Base-by-base conservation (phyloP, 2,888 invertebrate species). In the Drosophila anceps region DNA sequence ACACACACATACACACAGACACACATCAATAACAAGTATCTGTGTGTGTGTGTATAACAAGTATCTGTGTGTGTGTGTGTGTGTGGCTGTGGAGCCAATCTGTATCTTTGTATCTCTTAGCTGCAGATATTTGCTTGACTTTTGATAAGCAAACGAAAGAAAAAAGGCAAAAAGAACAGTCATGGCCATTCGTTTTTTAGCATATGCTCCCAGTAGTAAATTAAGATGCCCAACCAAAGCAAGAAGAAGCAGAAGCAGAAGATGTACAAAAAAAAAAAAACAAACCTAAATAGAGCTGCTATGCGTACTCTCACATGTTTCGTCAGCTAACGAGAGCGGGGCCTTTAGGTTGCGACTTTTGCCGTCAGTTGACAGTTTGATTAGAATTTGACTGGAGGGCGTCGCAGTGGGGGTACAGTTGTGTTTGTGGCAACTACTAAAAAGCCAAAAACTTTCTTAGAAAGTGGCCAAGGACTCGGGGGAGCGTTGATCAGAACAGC, bases 51-150 rank as follows among this genome's bases (percentile, higher is more conserved):
- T 54, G 63, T 27, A n/a, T n/a, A n/a, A n/a, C n/a, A n/a, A n/a
- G n/a, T n/a, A n/a, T 41, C 73, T 46, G 39, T 44, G 51, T 31
- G 50, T 54, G 63, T 27, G 76, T 53, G 43, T 51, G 76, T 55
- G 46, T 51, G 53, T 41, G 46, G 13, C 24, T 44, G 67, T 44
- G 68, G 68, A 69, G 64, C 62, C 78, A 62, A 77, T 72, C 84
- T 74, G 73, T 79, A 79, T 76, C 63, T 46, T 46, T 78, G 73
- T 84, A 74, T 88, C 73, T 74, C 66, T 83, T 81, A 79, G 79
- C 73, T 79, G 73, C 86, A 84, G 88, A 88, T 79, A 85, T 81
- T 85, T 88, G 79, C 84, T 84, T 82, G 74, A 76, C 79, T 82
- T 77, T 84, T 82, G 79, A 78, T 80, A 74, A 70, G 77, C 64